Evolutionary conservation across 2,888 invertebrate species (phyloP).

Genomic region (Griposia aprilina): DNA sequence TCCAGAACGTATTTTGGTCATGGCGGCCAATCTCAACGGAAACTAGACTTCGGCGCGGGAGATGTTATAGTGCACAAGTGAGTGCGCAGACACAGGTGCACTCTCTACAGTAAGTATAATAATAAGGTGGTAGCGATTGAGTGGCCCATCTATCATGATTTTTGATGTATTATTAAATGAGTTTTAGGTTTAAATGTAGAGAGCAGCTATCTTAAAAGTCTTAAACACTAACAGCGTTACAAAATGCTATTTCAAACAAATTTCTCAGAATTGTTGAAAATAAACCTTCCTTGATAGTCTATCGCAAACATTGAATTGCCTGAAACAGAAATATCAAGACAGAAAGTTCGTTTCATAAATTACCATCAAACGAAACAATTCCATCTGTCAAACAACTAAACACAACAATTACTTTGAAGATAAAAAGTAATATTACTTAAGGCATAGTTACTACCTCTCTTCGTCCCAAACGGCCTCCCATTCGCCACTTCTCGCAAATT

Average conservation of each 20-base stretch:
- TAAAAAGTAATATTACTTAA: conserved; percentile 57
- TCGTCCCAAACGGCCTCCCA: conserved; percentile 48
- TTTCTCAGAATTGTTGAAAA: not conserved
- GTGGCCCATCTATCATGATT: too few species aligned
- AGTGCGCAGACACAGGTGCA: too few species aligned
- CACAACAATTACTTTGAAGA: conserved; percentile 31
- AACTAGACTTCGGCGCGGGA: too few species aligned
- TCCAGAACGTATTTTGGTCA: too few species aligned
- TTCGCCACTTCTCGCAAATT: conserved; percentile 63
- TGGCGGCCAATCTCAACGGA: too few species aligned
- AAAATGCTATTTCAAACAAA: not conserved
- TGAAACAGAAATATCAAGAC: not conserved
- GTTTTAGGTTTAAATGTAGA: too few species aligned
- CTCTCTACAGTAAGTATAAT: too few species aligned
- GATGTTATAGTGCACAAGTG: too few species aligned
- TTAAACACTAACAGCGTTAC: too few species aligned
- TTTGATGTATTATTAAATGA: too few species aligned
- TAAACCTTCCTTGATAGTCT: not conserved
- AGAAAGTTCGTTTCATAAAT: not conserved
- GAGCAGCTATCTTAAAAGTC: too few species aligned
- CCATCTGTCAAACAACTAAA: not conserved
- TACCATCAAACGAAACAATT: not conserved
- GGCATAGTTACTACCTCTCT: conserved; percentile 44
- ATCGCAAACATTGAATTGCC: not conserved
- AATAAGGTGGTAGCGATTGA: too few species aligned